Conservation (phyloP, 2,888 invertebrate genomes). For the Synanthedon vespiformis region DNA sequence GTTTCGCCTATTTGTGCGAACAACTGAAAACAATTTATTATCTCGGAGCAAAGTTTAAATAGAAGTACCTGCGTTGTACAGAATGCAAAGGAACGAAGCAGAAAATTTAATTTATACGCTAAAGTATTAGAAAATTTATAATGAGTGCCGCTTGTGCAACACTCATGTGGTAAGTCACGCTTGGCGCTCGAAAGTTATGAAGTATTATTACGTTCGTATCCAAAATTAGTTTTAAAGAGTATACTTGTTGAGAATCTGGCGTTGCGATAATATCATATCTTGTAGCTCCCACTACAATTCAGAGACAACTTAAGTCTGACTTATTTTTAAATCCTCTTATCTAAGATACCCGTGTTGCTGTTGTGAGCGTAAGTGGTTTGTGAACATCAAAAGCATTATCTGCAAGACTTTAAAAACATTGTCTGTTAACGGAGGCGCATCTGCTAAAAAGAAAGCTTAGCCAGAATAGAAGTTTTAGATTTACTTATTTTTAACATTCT, state of each 20-base stretch:
- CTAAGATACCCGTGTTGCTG: conserved; percentile 11
- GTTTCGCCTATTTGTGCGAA: conserved; percentile 27
- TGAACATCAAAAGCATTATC: conserved; percentile 15
- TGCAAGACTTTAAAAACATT: conserved; percentile 2
- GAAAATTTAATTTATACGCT: conserved; percentile 24
- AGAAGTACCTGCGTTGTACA: conserved; percentile 20
- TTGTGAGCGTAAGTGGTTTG: conserved; percentile 21
- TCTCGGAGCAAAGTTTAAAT: conserved; percentile 25
- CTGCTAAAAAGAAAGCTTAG: too few species aligned
- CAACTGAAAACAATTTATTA: conserved; percentile 31
- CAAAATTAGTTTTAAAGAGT: background rate
- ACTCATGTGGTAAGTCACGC: background rate
- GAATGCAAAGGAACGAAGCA: conserved; percentile 22
- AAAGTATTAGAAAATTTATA: conserved; percentile 11
- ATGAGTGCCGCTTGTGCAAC: conserved; percentile 1
- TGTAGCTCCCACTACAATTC: conserved; percentile 17
- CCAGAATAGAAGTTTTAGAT: too few species aligned
- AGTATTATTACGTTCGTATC: background rate
- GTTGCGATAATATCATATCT: conserved; percentile 5
- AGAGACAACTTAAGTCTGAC: conserved; percentile 19
- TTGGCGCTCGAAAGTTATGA: background rate
- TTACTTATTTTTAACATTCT: too few species aligned
- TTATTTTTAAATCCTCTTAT: conserved; percentile 31
- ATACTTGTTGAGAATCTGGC: background rate
- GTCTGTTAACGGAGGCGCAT: too few species aligned